Evolutionary conservation across 1,140 invertebrate genomes (phyloP).

Genomic region (Meloidogyne hapla): DNA sequence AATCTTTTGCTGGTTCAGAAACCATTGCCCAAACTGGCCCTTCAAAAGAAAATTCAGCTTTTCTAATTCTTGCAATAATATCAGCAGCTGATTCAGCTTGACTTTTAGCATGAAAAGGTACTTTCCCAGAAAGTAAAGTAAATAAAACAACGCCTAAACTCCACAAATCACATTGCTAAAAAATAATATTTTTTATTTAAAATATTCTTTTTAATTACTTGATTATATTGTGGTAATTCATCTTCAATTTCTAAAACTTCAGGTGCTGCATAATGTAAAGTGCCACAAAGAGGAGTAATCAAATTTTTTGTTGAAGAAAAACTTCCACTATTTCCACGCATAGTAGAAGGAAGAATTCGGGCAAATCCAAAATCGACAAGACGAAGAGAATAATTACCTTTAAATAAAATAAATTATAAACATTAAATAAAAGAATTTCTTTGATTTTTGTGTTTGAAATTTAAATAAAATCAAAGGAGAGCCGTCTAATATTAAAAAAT

Average conservation of each 20-base stretch:
- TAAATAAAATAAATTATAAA: no score
- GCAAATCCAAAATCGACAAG: conserved; percentile 89
- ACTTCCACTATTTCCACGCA: conserved; percentile 72
- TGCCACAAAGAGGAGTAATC: conserved; percentile 71
- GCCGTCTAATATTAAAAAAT: no score
- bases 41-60: conserved; percentile 76
- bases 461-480: no score
- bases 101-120: conserved; percentile 75
- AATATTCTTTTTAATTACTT: conserved; percentile 61
- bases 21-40: conserved; percentile 75
- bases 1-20: conserved; percentile 74
- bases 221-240: conserved; percentile 72
- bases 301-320: neutral
- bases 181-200: conserved; percentile 4
- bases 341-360: conserved; percentile 67
- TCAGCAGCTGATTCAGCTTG: conserved; percentile 74
- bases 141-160: conserved; percentile 67
- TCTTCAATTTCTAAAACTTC: conserved; percentile 73
- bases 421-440: conserved; percentile 1
- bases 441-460: no score
- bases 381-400: conserved; percentile 69
- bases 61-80: conserved; percentile 77
- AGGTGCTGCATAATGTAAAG: conserved; percentile 84
- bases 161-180: conserved; percentile 81
- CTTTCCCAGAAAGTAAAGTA: conserved; percentile 80